These are phyloP conservation scores for Cryptotermes secundus DNA, from an alignment of 1,140 invertebrate species.

Conservation along the genomic window DNA sequence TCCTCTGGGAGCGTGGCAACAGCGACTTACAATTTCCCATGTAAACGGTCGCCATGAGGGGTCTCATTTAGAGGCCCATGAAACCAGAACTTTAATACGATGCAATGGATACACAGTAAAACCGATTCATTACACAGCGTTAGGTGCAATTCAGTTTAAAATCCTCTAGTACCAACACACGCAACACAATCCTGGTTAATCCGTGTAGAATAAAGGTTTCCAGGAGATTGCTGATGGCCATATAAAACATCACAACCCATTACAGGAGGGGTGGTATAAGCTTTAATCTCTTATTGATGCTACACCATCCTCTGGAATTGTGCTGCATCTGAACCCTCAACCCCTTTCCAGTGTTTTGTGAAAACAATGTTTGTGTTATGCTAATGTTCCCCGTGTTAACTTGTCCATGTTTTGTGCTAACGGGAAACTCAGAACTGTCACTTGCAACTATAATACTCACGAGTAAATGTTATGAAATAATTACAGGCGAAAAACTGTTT, in stretches of 20 bases:
- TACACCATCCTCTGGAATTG: too few species aligned
- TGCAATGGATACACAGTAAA: background rate
- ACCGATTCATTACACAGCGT: background rate
- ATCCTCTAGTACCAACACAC: background rate
- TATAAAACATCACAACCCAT: background rate
- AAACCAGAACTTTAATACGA: background rate
- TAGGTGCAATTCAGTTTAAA: background rate
- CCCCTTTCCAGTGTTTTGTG: background rate
- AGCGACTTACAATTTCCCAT: background rate
- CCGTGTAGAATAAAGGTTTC: background rate
- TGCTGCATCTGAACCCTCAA: too few species aligned
- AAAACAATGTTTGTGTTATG: background rate
- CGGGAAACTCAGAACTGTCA: too few species aligned
- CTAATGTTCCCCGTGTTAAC: too few species aligned
- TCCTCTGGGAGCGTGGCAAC: background rate
- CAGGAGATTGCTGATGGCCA: background rate
- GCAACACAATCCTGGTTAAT: background rate
- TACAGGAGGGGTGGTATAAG: background rate
- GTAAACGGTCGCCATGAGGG: slow-evolving; percentile 6
- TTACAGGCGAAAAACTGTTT: too few species aligned
- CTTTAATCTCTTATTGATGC: background rate
- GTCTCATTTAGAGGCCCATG: background rate
- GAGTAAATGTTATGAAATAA: too few species aligned
- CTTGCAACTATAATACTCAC: too few species aligned
- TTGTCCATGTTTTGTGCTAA: too few species aligned